Evolutionary conservation across 1,140 invertebrate species (phyloP).

Genomic region (Drosophila pandora): DNA sequence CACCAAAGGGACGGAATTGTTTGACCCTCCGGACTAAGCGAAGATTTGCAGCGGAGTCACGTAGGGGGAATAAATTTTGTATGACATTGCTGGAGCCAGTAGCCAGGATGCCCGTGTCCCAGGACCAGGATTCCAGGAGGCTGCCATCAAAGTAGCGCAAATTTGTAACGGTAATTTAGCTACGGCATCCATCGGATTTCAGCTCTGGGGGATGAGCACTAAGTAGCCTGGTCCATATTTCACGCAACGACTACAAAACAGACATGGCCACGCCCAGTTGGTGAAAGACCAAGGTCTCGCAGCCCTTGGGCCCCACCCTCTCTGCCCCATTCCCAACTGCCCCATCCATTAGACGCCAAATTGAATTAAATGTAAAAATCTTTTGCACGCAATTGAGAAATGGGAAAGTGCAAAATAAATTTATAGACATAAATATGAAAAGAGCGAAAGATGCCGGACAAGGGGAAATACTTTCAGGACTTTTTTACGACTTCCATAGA

Average conservation of each 20-base stretch:
- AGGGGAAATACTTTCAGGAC: conserved; percentile 15
- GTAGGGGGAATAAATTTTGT: conserved; percentile 63
- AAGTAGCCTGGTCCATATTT: conserved; percentile 54
- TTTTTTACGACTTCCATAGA: conserved; percentile 60
- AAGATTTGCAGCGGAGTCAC: conserved; percentile 57
- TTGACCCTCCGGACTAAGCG: conserved; percentile 35
- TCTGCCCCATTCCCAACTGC: not conserved
- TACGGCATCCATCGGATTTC: conserved; percentile 43
- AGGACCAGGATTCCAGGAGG: not conserved
- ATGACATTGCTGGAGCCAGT: conserved; percentile 32
- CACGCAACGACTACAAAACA: conserved; percentile 56
- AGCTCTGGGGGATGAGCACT: conserved; percentile 29
- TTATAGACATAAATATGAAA: conserved; percentile 60
- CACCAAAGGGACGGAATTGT: conserved; percentile 11
- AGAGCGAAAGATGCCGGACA: conserved; percentile 1
- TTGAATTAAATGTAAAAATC: conserved; percentile 81
- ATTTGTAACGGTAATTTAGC: conserved; percentile 66
- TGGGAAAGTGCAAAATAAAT: conserved; percentile 55
- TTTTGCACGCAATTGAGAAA: conserved; percentile 61
- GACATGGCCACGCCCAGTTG: conserved; percentile 46
- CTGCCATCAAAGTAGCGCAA: conserved; percentile 48
- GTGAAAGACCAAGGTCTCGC: conserved; percentile 5
- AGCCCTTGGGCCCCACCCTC: not conserved
- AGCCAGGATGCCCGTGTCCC: not conserved
- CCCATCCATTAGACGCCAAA: conserved; percentile 49